phyloP scores from a whole-genome alignment of 1,140 invertebrate genomes.

The Zophobas morio region DNA sequence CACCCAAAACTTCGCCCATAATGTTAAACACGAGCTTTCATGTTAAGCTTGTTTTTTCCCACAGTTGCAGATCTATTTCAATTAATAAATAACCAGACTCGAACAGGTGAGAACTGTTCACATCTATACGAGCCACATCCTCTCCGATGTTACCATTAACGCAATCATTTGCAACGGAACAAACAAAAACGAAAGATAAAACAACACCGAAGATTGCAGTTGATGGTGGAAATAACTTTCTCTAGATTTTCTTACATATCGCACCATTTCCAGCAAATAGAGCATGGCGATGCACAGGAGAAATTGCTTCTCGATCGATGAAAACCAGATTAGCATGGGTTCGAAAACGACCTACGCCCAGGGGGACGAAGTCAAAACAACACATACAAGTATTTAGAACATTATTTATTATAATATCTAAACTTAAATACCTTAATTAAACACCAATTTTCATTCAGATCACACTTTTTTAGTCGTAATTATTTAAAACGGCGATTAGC shows the following conservation, averaged over 20 bases:
- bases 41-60: too few species aligned
- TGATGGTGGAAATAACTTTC: slow-evolving; percentile 35
- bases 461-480: too few species aligned
- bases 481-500: too few species aligned
- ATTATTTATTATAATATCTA: too few species aligned
- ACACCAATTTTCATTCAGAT: too few species aligned
- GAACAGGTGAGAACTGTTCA: not conserved
- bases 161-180: slow-evolving; percentile 14
- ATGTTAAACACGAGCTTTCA: too few species aligned
- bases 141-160: not conserved
- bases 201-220: slow-evolving; percentile 15
- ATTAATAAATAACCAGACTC: not conserved
- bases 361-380: too few species aligned
- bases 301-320: not conserved
- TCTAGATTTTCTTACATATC: slow-evolving; percentile 28
- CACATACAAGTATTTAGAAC: too few species aligned
- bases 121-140: too few species aligned
- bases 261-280: slow-evolving; percentile 16
- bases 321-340: not conserved
- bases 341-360: not conserved
- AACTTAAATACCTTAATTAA: too few species aligned
- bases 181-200: slow-evolving; percentile 6
- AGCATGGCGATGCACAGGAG: slow-evolving; percentile 22
- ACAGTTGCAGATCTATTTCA: not conserved
- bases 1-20: too few species aligned